A percentile compares a stretch with the other conserved stretches of the same genome.
These are phyloP conservation scores for Aphelenchoides avenae DNA, from an alignment of 1,140 invertebrate genomes.

Conservation along the genomic window DNA sequence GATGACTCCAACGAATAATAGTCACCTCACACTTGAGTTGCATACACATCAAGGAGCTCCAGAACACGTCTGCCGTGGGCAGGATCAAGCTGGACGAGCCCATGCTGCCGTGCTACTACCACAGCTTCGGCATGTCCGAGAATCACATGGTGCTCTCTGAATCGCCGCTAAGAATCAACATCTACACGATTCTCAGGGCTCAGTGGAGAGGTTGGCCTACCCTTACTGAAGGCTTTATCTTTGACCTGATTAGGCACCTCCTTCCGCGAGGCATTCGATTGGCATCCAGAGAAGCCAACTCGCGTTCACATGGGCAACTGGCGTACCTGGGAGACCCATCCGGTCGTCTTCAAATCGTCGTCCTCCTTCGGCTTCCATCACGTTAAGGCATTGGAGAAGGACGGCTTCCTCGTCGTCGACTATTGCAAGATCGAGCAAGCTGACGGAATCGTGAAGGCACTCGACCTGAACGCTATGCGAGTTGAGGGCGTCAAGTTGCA, in stretches of 20 bases:
- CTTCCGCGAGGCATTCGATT: slow-evolving; percentile 2
- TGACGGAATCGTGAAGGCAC: neutral
- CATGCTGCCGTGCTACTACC: neutral
- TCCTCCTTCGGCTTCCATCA: slow-evolving; percentile 9
- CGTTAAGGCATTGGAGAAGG: slow-evolving; percentile 14
- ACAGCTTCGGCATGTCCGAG: slow-evolving; percentile 7
- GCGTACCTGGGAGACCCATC: too few relatives aligned
- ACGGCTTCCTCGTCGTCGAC: slow-evolving; percentile 4
- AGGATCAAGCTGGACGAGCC: neutral
- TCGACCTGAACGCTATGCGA: neutral
- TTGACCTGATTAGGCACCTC: neutral
- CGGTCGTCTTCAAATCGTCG: neutral
- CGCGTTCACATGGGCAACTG: neutral
- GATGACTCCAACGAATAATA: too few relatives aligned
- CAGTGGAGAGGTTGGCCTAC: neutral
- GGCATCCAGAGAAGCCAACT: neutral
- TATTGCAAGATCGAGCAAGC: neutral
- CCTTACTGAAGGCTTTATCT: too few relatives aligned
- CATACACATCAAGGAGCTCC: too few relatives aligned
- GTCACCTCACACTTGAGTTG: too few relatives aligned
- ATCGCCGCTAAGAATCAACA: slow-evolving; percentile 4
- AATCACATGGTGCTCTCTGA: slow-evolving; percentile 9
- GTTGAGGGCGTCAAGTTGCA: neutral
- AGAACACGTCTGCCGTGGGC: too few relatives aligned
- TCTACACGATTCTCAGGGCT: neutral